Evolutionary conservation across 2,113 vertebrate species (phyloP).

Genomic region (Ibidorhyncha struthersii): DNA sequence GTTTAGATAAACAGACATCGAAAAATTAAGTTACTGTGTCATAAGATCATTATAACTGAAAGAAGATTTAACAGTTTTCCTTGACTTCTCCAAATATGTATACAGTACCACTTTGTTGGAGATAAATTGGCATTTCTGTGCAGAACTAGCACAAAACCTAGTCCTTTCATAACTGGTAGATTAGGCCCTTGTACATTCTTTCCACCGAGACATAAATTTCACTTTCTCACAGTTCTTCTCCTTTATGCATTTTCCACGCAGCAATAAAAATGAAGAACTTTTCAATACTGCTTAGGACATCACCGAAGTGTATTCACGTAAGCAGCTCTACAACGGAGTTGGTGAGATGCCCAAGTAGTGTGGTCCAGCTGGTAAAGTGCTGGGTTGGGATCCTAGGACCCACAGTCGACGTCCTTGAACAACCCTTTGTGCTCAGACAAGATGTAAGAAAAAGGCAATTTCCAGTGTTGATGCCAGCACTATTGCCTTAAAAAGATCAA

Average conservation of each 20-base stretch:
- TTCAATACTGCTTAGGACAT: neutral
- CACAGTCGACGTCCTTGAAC: neutral
- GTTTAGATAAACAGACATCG: neutral
- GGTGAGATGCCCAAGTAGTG: neutral
- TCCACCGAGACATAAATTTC: neutral
- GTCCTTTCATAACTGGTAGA: neutral
- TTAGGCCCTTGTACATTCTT: neutral
- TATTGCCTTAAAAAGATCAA: neutral
- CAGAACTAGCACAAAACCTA: neutral
- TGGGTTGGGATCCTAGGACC: neutral
- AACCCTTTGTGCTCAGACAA: neutral
- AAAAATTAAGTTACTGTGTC: neutral
- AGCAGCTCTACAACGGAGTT: neutral
- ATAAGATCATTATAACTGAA: neutral
- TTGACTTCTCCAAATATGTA: neutral
- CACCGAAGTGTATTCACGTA: neutral
- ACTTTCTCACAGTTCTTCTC: neutral
- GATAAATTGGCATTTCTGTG: neutral
- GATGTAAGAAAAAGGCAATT: neutral
- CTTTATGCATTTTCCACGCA: neutral
- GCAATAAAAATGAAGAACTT: neutral
- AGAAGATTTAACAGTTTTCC: neutral
- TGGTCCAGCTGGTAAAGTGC: neutral
- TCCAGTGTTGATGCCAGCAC: neutral
- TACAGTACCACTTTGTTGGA: neutral